A percentile compares a stretch with the other conserved stretches of the same genome.
Evolutionary conservation across 2,113 vertebrate genomes (phyloP).

Genomic region (Coturnix japonica): DNA sequence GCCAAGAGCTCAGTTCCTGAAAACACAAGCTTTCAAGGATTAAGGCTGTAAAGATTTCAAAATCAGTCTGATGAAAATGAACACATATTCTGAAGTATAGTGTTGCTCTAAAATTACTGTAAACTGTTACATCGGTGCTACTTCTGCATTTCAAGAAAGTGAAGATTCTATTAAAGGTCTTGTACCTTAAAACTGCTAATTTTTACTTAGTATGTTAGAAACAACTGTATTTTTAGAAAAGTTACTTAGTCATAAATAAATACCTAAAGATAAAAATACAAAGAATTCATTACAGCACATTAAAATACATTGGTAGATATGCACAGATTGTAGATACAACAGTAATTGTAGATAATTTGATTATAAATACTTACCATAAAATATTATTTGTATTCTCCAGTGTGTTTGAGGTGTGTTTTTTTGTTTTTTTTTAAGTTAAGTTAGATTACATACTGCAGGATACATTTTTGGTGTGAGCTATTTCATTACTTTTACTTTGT

Average conservation of each 20-base stretch:
- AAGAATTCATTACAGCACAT: not conserved
- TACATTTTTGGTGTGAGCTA: not conserved
- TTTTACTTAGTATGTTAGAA: not conserved
- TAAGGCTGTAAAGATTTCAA: not conserved
- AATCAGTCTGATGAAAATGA: not conserved
- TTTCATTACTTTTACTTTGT: not conserved
- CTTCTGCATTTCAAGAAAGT: not conserved
- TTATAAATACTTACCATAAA: not conserved
- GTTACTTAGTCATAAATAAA: slow-evolving; percentile 5
- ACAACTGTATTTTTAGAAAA: not conserved
- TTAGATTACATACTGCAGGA: not conserved
- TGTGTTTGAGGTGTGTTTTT: not conserved
- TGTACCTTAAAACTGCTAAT: not conserved
- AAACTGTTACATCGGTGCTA: not conserved
- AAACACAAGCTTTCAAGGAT: not conserved
- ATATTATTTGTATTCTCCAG: not conserved
- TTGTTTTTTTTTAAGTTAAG: not conserved
- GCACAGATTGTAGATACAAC: too few species aligned
- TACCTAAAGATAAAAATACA: slow-evolving; percentile 2
- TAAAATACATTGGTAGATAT: not conserved
- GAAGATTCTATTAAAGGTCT: not conserved
- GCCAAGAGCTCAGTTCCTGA: not conserved
- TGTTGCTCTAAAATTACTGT: not conserved
- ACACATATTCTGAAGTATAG: not conserved
- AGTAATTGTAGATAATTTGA: not conserved